These are phyloP conservation scores for Melipona bicolor DNA, from an alignment of 2,888 invertebrate species.

Conservation along the genomic window DNA sequence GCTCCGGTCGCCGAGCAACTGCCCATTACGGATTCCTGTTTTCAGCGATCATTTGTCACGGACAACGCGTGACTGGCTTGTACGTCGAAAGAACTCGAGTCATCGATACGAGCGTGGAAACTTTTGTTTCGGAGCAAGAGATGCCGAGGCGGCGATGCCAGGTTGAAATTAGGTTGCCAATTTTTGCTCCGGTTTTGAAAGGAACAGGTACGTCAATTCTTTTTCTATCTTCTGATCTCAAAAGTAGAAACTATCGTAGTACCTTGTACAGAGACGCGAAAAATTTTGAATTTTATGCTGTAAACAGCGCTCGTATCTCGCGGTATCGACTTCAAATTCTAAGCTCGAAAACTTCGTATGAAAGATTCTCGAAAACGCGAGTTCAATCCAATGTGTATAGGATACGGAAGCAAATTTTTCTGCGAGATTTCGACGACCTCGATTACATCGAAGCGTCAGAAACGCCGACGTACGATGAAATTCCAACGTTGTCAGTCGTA, in stretches of 20 bases:
- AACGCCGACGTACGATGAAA: background rate
- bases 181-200: background rate
- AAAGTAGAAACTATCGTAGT: too few species aligned
- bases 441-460: background rate
- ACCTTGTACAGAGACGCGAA: background rate
- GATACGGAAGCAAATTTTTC: too few species aligned
- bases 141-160: background rate
- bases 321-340: background rate
- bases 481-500: background rate
- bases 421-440: background rate
- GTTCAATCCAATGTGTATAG: background rate
- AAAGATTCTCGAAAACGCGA: background rate
- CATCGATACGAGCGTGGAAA: background rate
- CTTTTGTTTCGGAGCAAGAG: background rate
- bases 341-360: background rate
- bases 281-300: background rate
- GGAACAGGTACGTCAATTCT: too few species aligned
- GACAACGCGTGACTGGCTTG: background rate
- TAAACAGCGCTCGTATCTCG: background rate
- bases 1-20: too few species aligned
- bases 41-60: background rate
- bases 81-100: background rate
- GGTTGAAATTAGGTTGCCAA: background rate
- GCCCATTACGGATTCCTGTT: constrained; percentile 5
- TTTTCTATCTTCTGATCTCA: too few species aligned